These are phyloP conservation scores for Podarcis cretensis DNA, from an alignment of 2,113 vertebrate genomes.

Conservation along the genomic window DNA sequence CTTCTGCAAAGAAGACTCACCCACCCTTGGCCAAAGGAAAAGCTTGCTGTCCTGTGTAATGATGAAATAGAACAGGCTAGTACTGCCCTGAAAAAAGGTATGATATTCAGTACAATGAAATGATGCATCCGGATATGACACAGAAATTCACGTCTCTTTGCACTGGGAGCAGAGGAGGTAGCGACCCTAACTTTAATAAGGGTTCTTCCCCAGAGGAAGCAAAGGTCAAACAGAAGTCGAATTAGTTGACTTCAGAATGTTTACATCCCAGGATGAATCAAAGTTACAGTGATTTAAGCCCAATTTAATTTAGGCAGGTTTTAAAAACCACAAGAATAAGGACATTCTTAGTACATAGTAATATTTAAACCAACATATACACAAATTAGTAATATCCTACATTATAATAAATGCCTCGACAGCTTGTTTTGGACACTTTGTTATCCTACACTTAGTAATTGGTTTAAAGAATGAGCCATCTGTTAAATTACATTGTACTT, in stretches of 20 bases:
- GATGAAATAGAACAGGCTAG: constrained; percentile 10
- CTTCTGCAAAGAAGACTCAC: neutral
- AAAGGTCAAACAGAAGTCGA: constrained; percentile 77
- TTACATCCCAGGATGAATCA: constrained; percentile 84
- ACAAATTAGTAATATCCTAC: constrained; percentile 83
- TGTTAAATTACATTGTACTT: constrained; percentile 59
- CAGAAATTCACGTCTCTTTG: constrained; percentile 63
- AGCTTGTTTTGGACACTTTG: constrained; percentile 56
- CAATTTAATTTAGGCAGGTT: constrained; percentile 86
- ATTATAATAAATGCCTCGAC: constrained; percentile 76
- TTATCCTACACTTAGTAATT: constrained; percentile 68
- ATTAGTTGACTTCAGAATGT: constrained; percentile 79
- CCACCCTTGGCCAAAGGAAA: constrained; percentile 52
- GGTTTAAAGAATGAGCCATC: constrained; percentile 68
- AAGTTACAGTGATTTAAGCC: constrained; percentile 79
- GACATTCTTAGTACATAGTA: constrained; percentile 85
- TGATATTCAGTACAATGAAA: constrained; percentile 23
- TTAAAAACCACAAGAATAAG: constrained; percentile 83
- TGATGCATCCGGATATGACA: constrained; percentile 54
- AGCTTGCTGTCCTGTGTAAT: constrained; percentile 15
- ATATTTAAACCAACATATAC: constrained; percentile 90
- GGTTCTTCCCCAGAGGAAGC: constrained; percentile 77
- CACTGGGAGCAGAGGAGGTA: constrained; percentile 67
- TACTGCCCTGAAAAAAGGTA: constrained; percentile 43
- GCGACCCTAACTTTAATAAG: constrained; percentile 76